Conservation (phyloP, 2,888 invertebrate genomes). For the Balanococcus diminutus region DNA sequence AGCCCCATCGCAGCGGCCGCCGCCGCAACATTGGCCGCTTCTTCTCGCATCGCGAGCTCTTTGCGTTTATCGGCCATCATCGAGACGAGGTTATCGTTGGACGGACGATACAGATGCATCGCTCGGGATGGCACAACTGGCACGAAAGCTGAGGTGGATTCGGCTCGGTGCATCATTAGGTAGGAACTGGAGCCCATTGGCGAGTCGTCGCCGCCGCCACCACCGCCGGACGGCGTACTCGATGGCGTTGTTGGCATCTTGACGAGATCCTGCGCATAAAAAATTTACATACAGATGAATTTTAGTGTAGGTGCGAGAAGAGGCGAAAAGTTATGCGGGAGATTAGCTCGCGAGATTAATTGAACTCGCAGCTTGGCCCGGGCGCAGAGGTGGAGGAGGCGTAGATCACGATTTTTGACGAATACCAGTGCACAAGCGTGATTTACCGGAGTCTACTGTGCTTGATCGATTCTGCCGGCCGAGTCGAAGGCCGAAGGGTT, state of each 20-base stretch:
- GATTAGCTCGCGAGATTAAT: background rate
- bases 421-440: background rate
- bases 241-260: slow-evolving; percentile 21
- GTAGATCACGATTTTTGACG: slow-evolving; percentile 14
- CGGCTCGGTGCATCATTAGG: slow-evolving; percentile 64
- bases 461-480: background rate
- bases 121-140: slow-evolving; percentile 80
- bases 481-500: background rate
- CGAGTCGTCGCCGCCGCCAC: background rate
- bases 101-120: slow-evolving; percentile 69
- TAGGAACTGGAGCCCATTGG: slow-evolving; percentile 42
- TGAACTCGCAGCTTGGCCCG: slow-evolving; percentile 1
- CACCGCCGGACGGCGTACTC: background rate
- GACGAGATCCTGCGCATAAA: background rate
- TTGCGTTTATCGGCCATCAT: slow-evolving; percentile 90
- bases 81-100: slow-evolving; percentile 74
- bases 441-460: background rate
- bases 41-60: slow-evolving; percentile 77
- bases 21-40: slow-evolving; percentile 70
- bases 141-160: slow-evolving; percentile 75
- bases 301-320: background rate
- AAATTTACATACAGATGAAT: background rate
- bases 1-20: slow-evolving; percentile 72
- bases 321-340: background rate
- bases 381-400: background rate